Evolutionary conservation across 1,140 invertebrate species (phyloP), one percentile per base, ranked within the genome.

Genomic region (Zaprionus taronus): DNA sequence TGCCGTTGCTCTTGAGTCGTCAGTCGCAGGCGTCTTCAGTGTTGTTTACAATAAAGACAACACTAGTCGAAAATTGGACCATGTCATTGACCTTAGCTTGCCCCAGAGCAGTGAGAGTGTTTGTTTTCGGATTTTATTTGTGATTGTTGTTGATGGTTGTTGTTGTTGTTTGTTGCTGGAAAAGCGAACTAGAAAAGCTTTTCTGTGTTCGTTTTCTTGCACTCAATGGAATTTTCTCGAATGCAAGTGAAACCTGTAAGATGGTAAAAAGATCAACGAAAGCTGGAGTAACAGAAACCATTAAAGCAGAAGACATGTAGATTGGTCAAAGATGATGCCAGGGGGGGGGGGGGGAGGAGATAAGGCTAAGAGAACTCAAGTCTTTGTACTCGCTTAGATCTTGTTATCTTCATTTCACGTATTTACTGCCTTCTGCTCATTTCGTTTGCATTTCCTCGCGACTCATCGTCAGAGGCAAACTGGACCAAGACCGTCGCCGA

Each of bases 61-160:
- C 83, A 55, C 55, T 55, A 41, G 64, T 56, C 20, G 44, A 38
- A 75, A 57, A 74, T 82, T 90, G 85, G 90, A 89, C 66, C 90
- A 91, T 86, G 90, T 91, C 90, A 91, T 90, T 91, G 90, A 91
- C 90, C 90, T 90, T 83, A 72, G 20, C 17, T 28, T 72, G 69
- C 66, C 82, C 73, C 79, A 81, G 69, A 90, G 76, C 76, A 90
- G 85, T 90, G 85, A 90, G 85, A 90, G 85, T 90, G 86, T 49
- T 67, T 78, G 17, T 72, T 68, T 73, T 34, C 15, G 64, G 72
- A 77, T 81, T 69, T 67, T 62, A 51, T 68, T 72, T 49, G 62
- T 5, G 24, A 63, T 69, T 24, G 36, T 69, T 64, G 74, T 34
- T 9, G 31, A 31, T 58, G 41, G 53, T 58, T 34, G 36, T 44